Evolutionary conservation across 2,888 invertebrate genomes (phyloP), one percentile per base, ranked within the genome.

Genomic region (Galeopsomyia nigrocyanea): DNA sequence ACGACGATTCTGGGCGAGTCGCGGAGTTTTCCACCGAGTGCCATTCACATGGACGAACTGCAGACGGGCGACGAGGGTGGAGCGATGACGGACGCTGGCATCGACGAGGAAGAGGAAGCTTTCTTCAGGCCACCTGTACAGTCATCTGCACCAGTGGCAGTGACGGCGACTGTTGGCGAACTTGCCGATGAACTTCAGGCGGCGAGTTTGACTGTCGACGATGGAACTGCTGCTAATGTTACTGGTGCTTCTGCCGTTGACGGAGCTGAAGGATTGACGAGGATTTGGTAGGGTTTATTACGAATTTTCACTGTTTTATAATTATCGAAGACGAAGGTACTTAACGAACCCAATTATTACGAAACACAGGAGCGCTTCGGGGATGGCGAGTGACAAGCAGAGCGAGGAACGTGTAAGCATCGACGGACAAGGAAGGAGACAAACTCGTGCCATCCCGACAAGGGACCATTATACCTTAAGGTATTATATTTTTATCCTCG

Each of bases 1-100:
- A 87, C 91, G 10, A 22, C 63, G 3, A n/a, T 46, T 0, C 7
- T 51, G 0, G 58, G 56, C 10, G 92, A 91, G 89, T 94, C 94
- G 39, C 89, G 94, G 51, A 94, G 90, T 88, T 95, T 90, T 87
- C 92, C 88, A 77, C 91, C 89, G 77, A 85, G 85, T 66, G 82
- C 82, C 39, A 80, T 85, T 19, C 79, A 68, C 51, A 47, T 26
- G 14, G 53, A 53, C 17, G 73, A 65, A 51, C 50, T 16, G 3
- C 74, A 60, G 74, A 85, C 80, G 74, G 88, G 87, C 79, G 88
- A 88, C 72, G 88, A 86, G 79, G 88, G 88, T 77, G 76, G 68
- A 21, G 69, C 75, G 3, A 68, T 76, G 13, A 88, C 87, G 74
- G 89, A 88, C 77, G 83, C 74, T 75, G 87, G 86, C 0, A 85